Conservation (phyloP, 2,113 vertebrate species). For the Sceloporus tristichus region DNA sequence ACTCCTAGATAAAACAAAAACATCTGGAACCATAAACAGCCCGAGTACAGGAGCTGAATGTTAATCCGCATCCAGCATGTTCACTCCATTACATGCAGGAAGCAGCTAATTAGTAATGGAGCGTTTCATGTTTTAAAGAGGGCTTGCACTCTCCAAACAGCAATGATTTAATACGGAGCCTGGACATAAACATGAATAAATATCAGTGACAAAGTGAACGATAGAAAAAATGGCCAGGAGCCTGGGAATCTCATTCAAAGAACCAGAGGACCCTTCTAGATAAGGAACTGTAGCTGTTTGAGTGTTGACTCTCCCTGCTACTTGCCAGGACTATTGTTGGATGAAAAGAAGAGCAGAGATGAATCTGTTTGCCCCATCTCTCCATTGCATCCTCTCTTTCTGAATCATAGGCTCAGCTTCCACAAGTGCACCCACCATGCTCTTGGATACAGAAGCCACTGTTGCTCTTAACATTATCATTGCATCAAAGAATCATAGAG, state of each 20-base stretch:
- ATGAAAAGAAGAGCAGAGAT: too few relatives aligned
- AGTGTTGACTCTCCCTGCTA: background rate
- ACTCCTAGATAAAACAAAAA: constrained; percentile 86
- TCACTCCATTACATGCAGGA: constrained; percentile 84
- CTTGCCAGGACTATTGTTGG: too few relatives aligned
- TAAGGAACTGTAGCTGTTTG: constrained; percentile 22
- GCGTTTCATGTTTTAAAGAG: constrained; percentile 79
- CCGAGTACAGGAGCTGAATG: constrained; percentile 80
- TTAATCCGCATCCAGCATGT: constrained; percentile 81
- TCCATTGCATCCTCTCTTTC: too few relatives aligned
- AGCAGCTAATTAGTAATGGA: constrained; percentile 84
- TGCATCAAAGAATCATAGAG: too few relatives aligned
- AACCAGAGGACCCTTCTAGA: constrained; percentile 19
- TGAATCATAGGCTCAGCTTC: background rate
- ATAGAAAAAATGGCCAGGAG: constrained; percentile 51
- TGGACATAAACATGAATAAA: constrained; percentile 77
- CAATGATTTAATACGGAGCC: constrained; percentile 75
- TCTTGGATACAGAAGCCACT: background rate
- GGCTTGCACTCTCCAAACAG: constrained; percentile 72
- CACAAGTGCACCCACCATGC: too few relatives aligned
- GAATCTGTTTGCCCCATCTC: too few relatives aligned
- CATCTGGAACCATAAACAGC: constrained; percentile 87
- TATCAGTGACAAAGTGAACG: constrained; percentile 60
- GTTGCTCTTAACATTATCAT: too few relatives aligned
- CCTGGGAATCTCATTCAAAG: constrained; percentile 53